phyloP scores from a whole-genome alignment of 2,797 vertebrate species.

The Anguilla obscura region DNA sequence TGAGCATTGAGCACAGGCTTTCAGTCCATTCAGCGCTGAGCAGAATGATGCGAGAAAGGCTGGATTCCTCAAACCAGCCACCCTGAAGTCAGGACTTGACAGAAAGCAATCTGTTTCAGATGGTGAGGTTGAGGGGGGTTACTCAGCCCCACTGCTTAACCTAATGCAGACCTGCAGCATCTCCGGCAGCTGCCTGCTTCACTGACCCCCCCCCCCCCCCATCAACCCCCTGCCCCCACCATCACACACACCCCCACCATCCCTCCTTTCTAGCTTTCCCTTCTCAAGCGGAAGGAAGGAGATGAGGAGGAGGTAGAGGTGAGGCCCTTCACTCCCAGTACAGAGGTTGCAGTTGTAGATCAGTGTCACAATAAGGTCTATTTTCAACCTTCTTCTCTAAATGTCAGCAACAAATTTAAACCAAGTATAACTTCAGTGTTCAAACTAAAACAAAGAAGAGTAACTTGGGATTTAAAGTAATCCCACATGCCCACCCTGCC shows the following conservation, averaged over 20 bases:
- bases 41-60: neutral
- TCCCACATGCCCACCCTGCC: too few species aligned
- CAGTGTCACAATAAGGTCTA: neutral
- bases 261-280: neutral
- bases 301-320: neutral
- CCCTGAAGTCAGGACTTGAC: constrained; percentile 35
- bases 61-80: constrained; percentile 30
- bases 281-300: neutral
- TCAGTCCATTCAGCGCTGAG: neutral
- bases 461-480: neutral
- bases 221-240: too few species aligned
- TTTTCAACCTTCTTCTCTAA: neutral
- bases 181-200: neutral
- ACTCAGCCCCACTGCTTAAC: constrained; percentile 25
- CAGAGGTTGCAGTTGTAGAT: neutral
- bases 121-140: constrained; percentile 25
- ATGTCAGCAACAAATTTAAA: neutral
- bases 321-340: too few species aligned
- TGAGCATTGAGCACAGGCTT: neutral
- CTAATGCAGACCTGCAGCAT: constrained; percentile 29
- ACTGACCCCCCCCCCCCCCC: too few species aligned
- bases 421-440: neutral
- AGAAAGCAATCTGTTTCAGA: constrained; percentile 38
- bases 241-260: neutral
- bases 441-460: neutral